Evolutionary conservation across 2,113 vertebrate species (phyloP).

Genomic region (Chascanopsetta lugubris): DNA sequence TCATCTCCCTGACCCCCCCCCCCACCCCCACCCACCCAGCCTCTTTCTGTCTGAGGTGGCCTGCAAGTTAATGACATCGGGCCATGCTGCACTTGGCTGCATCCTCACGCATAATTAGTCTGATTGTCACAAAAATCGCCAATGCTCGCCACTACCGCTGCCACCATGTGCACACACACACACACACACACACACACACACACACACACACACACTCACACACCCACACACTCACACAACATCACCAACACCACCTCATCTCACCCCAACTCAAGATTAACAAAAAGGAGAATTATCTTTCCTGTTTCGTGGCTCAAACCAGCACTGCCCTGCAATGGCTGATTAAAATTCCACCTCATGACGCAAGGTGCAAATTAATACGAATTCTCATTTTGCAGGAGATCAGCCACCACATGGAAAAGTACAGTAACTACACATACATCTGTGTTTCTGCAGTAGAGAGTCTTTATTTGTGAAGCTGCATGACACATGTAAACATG

Average conservation of each 20-base stretch:
- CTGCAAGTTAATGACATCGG: constrained; percentile 77
- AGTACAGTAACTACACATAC: constrained; percentile 6
- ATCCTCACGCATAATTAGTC: constrained; percentile 77
- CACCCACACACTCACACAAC: too few relatives aligned
- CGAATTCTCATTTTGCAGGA: constrained; percentile 43
- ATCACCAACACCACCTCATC: constrained; percentile 31
- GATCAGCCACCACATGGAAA: constrained; percentile 24
- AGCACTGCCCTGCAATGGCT: constrained; percentile 74
- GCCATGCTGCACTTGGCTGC: constrained; percentile 72
- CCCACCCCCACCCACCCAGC: constrained; percentile 9
- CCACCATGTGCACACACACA: too few relatives aligned
- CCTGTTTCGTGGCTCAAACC: constrained; percentile 57
- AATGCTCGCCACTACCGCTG: constrained; percentile 42
- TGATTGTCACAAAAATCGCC: constrained; percentile 77
- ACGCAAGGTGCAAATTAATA: constrained; percentile 75
- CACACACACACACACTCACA: constrained; percentile 30
- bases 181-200: too few relatives aligned
- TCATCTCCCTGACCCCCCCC: too few relatives aligned
- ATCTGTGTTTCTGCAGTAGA: too few relatives aligned
- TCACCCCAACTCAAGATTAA: constrained; percentile 48
- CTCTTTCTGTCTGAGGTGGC: constrained; percentile 70
- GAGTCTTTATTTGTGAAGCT: too few relatives aligned
- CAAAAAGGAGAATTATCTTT: constrained; percentile 72
- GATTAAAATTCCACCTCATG: constrained; percentile 78
- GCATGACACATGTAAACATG: too few relatives aligned